These are phyloP conservation scores for Xestia ashworthii DNA, from an alignment of 2,888 invertebrate genomes.

Conservation along the genomic window DNA sequence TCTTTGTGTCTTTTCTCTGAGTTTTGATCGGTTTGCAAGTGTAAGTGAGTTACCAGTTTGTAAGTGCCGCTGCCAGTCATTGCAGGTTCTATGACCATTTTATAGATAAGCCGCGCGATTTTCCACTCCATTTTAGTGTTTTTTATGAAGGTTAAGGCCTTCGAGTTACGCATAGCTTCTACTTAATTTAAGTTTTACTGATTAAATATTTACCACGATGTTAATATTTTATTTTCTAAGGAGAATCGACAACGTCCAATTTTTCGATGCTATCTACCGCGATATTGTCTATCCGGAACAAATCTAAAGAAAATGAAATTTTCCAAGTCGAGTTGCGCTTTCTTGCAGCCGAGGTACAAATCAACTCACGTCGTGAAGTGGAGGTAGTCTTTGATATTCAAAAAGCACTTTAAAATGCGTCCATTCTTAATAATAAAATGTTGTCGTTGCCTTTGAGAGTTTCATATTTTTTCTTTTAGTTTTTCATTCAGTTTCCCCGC, in stretches of 20 bases:
- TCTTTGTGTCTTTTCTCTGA: too few relatives aligned
- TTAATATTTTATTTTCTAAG: neutral
- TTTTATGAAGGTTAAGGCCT: too few relatives aligned
- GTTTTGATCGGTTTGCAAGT: too few relatives aligned
- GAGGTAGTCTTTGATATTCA: constrained; percentile 49
- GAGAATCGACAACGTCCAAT: neutral
- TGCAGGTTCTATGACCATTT: too few relatives aligned
- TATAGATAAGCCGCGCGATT: too few relatives aligned
- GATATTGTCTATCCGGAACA: constrained; percentile 15
- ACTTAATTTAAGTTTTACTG: neutral
- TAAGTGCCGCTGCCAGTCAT: too few relatives aligned
- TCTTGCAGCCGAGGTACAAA: constrained; percentile 32
- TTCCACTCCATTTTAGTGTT: too few relatives aligned
- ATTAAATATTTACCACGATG: neutral
- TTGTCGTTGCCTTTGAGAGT: constrained; percentile 26
- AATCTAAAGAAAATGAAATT: constrained; percentile 32
- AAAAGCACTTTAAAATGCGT: constrained; percentile 43
- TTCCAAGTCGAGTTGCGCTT: neutral
- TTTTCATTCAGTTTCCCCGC: constrained; percentile 18
- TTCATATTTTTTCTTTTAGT: constrained; percentile 23
- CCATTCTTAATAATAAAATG: constrained; percentile 27
- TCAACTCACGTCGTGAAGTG: constrained; percentile 42
- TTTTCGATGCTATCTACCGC: neutral
- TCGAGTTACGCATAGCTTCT: too few relatives aligned
- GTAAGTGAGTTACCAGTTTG: too few relatives aligned